phyloP scores from a whole-genome alignment of 2,888 invertebrate species.

The Iphiclides podalirius region DNA sequence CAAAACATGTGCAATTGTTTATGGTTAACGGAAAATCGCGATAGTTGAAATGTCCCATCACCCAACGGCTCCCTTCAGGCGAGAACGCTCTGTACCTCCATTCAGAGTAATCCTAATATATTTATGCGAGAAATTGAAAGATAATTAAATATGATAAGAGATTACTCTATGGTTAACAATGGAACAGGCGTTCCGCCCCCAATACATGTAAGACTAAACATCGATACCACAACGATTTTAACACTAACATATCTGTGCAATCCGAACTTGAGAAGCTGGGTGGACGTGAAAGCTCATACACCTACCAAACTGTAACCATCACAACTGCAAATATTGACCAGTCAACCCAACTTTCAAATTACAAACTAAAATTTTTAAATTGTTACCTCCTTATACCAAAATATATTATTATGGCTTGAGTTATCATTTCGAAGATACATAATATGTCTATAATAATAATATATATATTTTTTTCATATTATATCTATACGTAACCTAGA shows the following conservation, averaged over 20 bases:
- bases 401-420: constrained; percentile 79
- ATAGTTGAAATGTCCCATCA: constrained; percentile 1
- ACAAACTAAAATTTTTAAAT: constrained; percentile 56
- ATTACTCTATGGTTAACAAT: background rate
- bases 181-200: constrained; percentile 1
- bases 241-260: constrained; percentile 29
- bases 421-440: constrained; percentile 73
- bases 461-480: constrained; percentile 56
- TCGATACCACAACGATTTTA: constrained; percentile 44
- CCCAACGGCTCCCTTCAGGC: constrained; percentile 6
- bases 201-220: constrained; percentile 36
- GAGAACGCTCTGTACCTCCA: background rate
- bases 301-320: constrained; percentile 27
- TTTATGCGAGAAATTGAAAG: background rate
- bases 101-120: constrained; percentile 7
- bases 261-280: constrained; percentile 39
- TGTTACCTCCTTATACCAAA: constrained; percentile 74
- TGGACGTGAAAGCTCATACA: constrained; percentile 39
- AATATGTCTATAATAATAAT: constrained; percentile 62
- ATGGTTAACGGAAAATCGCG: no score
- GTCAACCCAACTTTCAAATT: constrained; percentile 50
- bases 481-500: constrained; percentile 65
- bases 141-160: background rate
- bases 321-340: constrained; percentile 32
- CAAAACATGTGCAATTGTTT: no score